These are phyloP conservation scores for Enteromius mattozi DNA, from an alignment of 2,797 vertebrate species.

Conservation along the genomic window DNA sequence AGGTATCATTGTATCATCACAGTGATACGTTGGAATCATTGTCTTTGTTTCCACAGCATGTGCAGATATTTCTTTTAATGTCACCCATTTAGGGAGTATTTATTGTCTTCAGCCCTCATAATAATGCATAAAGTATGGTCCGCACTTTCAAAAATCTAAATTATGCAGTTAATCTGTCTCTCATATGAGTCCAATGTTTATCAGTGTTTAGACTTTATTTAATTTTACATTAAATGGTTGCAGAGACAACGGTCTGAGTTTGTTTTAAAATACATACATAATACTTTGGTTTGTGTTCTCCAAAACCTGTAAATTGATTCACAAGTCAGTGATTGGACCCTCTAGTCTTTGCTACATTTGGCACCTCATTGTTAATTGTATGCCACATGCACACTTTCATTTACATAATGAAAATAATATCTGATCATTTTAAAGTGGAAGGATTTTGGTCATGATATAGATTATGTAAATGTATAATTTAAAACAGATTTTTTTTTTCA, in stretches of 20 bases:
- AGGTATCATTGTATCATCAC: background rate
- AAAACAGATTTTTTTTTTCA: background rate
- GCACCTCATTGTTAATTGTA: constrained; percentile 7
- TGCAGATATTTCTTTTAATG: constrained; percentile 2
- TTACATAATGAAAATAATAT: background rate
- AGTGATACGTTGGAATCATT: background rate
- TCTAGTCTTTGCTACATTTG: constrained; percentile 36
- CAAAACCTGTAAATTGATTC: constrained; percentile 27
- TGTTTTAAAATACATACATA: constrained; percentile 11
- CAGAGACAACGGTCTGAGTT: background rate
- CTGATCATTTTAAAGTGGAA: background rate
- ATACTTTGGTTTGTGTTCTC: constrained; percentile 20
- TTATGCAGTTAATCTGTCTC: background rate
- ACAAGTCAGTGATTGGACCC: background rate
- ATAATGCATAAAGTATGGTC: background rate
- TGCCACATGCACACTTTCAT: background rate
- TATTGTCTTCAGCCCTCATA: background rate
- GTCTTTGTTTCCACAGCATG: constrained; percentile 7
- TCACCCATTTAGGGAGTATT: background rate
- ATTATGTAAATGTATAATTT: background rate
- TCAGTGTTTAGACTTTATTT: constrained; percentile 31
- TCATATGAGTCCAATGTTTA: background rate
- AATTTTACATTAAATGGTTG: constrained; percentile 27
- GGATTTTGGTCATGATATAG: background rate
- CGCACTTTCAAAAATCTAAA: background rate